Conservation (phyloP, 2,797 vertebrate genomes). For the Sebastes itinus region DNA sequence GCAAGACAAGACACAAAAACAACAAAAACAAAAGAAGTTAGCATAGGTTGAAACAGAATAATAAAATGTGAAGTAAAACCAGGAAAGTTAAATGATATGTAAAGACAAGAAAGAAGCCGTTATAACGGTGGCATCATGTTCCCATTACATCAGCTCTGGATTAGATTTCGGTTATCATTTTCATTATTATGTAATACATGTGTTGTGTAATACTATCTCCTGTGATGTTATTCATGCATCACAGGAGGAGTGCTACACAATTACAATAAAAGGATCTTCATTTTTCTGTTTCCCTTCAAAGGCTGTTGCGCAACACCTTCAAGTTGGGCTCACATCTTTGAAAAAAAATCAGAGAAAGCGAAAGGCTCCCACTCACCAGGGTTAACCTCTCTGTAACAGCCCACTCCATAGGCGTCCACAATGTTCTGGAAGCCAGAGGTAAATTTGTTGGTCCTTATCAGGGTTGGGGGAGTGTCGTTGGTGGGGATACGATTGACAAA, state of each 20-base stretch:
- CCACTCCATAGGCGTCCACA: slow-evolving; percentile 95
- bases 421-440: slow-evolving; percentile 98
- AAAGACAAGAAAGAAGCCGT: neutral
- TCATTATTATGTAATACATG: too few species aligned
- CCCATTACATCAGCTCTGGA: neutral
- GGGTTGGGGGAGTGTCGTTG: slow-evolving; percentile 91
- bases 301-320: neutral
- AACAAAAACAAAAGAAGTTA: neutral
- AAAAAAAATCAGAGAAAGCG: neutral
- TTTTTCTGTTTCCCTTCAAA: neutral
- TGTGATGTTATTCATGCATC: neutral
- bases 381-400: slow-evolving; percentile 94
- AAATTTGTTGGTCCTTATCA: slow-evolving; percentile 96
- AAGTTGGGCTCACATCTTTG: neutral
- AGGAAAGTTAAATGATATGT: neutral
- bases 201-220: neutral
- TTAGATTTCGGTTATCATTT: neutral
- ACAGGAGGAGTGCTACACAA: neutral
- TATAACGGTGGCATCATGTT: neutral
- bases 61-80: neutral
- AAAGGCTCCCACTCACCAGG: slow-evolving; percentile 83
- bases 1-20: neutral
- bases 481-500: slow-evolving; percentile 96
- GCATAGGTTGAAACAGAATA: neutral
- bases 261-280: neutral